Base-by-base conservation (phyloP, 1,140 invertebrate genomes). In the Zophobas atratus region DNA sequence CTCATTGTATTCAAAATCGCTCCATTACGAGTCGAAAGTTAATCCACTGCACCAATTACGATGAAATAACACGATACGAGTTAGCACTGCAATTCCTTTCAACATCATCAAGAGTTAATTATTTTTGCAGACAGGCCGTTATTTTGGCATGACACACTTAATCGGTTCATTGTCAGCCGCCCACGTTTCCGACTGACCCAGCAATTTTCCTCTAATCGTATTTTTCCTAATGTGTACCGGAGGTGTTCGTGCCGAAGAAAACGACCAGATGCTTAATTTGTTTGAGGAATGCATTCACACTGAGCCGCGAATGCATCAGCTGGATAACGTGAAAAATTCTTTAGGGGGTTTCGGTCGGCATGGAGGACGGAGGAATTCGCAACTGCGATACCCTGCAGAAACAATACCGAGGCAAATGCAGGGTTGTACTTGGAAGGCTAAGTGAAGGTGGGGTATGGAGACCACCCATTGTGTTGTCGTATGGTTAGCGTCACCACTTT, bases 381-480 rank as follows among this genome's bases (percentile, higher is more conserved):
- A 46, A 8, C n/a, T 53, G 20, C 33, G 35, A 55, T 55, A 20
- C 20, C 20, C 20, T 20, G 20, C 20, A 20, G 20, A 20, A 20
- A 20, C 20, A 20, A 20, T 20, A 20, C 20, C 20, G 20, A 20
- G 20, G 53, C 53, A 55, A 55, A 55, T 55, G 35, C 53, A 32
- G 53, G 53, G 49, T 32, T 20, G 20, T 20, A 20, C 20, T 20
- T 20, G 20, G 20, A 20, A 20, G 20, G 20, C 20, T 20, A 20
- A 51, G 49, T 20, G 49, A 67, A 46, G 39, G 39, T 43, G 39
- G 38, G 43, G 60, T 67, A 67, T 43, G 38, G 32, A 60, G 60
- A 67, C 60, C 60, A 67, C 60, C 60, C 60, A 67, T 43, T 67
- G 60, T 32, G 60, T n/a, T 33, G 6, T 67, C 39, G 39, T 67